Percentiles rank a stretch among this genome's conserved stretches.
These are phyloP conservation scores for Tetramorium simillimum DNA, from an alignment of 1,140 invertebrate genomes.

Conservation along the genomic window DNA sequence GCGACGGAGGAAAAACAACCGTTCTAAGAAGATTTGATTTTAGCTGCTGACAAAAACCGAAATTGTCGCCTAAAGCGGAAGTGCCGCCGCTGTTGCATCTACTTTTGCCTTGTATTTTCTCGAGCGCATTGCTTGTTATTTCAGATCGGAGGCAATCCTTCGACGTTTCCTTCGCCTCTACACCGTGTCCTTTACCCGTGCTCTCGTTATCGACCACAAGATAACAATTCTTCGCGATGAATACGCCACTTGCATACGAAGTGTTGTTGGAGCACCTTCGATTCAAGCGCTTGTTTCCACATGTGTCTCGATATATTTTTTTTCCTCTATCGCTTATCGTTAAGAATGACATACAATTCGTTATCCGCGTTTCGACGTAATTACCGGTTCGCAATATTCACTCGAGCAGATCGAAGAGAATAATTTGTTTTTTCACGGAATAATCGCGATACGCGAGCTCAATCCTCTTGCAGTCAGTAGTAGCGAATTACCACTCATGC, in stretches of 20 bases:
- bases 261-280: background rate
- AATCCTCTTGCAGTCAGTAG: background rate
- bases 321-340: background rate
- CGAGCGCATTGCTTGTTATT: constrained; percentile 62
- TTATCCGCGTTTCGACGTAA: constrained; percentile 10
- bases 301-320: background rate
- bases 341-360: background rate
- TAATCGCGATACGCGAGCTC: constrained; percentile 18
- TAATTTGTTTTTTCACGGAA: constrained; percentile 5
- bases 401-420: background rate
- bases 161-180: background rate
- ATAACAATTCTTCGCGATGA: constrained; percentile 32
- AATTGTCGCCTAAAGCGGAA: constrained; percentile 48
- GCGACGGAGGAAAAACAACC: constrained; percentile 37
- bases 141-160: constrained; percentile 11
- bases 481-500: constrained; percentile 26
- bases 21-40: constrained; percentile 37
- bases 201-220: background rate
- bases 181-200: background rate
- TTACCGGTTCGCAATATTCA: background rate
- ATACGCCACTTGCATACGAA: constrained; percentile 18
- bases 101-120: constrained; percentile 52
- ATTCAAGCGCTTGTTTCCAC: background rate
- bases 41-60: constrained; percentile 31
- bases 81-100: background rate